phyloP scores from a whole-genome alignment of 92 coral and sea anemone species.

The Diadumene lineata region DNA sequence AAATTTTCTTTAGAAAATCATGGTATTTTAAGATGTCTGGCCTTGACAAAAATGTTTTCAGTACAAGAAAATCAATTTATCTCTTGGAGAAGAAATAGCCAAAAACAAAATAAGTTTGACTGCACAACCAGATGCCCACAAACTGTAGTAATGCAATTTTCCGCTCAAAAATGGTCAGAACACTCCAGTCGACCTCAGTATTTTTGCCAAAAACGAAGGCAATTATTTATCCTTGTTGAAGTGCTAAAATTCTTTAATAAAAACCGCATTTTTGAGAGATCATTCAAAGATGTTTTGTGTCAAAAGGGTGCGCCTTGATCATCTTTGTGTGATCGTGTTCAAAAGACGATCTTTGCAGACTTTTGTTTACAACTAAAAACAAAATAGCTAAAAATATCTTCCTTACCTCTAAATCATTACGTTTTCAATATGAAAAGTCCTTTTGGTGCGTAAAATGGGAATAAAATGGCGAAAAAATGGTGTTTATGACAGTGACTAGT shows the following conservation, averaged over 20 bases:
- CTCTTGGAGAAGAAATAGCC: not conserved
- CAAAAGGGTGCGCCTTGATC: constrained; percentile 21
- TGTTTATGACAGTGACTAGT: not conserved
- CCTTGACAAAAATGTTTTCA: too few species aligned
- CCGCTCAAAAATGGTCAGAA: not conserved
- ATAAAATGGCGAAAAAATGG: not conserved
- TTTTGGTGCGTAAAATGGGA: not conserved
- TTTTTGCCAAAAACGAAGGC: not conserved
- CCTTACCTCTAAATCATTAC: constrained; percentile 11
- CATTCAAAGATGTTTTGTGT: not conserved
- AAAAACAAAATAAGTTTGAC: not conserved
- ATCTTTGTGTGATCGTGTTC: constrained; percentile 15
- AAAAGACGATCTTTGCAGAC: not conserved
- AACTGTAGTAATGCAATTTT: not conserved
- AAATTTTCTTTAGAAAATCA: too few species aligned
- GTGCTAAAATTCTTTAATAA: not conserved
- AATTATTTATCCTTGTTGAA: not conserved
- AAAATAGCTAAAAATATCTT: not conserved
- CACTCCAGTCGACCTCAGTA: not conserved
- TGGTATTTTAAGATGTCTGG: too few species aligned
- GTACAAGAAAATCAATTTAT: too few species aligned
- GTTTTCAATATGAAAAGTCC: not conserved
- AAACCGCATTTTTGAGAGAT: constrained; percentile 1
- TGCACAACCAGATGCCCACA: not conserved
- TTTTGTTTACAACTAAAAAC: not conserved